Percentiles rank a stretch among this genome's conserved stretches.
Conservation (phyloP, 2,113 vertebrate genomes). For the Benitochromis conjunctus region DNA sequence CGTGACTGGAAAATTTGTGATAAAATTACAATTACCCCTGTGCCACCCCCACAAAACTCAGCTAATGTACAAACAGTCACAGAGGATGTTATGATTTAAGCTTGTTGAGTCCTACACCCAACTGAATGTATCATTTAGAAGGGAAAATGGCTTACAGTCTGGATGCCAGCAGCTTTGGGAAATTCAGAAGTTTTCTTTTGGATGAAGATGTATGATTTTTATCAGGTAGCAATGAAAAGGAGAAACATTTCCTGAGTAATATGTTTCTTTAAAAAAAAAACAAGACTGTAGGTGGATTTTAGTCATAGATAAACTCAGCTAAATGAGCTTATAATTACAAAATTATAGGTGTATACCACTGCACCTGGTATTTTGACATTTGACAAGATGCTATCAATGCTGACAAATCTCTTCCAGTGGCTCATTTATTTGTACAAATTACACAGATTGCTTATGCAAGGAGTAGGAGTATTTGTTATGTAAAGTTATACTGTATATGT, state of each 20-base stretch:
- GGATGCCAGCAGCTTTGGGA: conserved; percentile 22
- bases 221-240: conserved; percentile 50
- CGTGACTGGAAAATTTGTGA: conserved; percentile 48
- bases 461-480: neutral
- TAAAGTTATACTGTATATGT: neutral
- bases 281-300: conserved; percentile 42
- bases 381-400: conserved; percentile 52
- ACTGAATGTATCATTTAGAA: conserved; percentile 53
- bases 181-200: conserved; percentile 40
- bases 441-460: conserved; percentile 18
- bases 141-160: conserved; percentile 38
- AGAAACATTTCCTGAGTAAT: conserved; percentile 44
- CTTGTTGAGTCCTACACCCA: conserved; percentile 31
- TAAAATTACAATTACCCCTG: conserved; percentile 31
- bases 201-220: conserved; percentile 53
- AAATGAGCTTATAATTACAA: conserved; percentile 56
- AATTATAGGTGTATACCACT: conserved; percentile 63
- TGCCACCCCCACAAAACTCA: conserved; percentile 36
- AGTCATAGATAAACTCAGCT: conserved; percentile 42
- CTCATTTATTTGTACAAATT: conserved; percentile 43
- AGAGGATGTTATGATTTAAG: conserved; percentile 39
- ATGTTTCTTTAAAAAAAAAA: conserved; percentile 5
- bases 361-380: conserved; percentile 60
- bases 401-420: conserved; percentile 40
- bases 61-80: conserved; percentile 32